Evolutionary conservation across 2,113 vertebrate genomes (phyloP).

Genomic region (Hystrix cristata): DNA sequence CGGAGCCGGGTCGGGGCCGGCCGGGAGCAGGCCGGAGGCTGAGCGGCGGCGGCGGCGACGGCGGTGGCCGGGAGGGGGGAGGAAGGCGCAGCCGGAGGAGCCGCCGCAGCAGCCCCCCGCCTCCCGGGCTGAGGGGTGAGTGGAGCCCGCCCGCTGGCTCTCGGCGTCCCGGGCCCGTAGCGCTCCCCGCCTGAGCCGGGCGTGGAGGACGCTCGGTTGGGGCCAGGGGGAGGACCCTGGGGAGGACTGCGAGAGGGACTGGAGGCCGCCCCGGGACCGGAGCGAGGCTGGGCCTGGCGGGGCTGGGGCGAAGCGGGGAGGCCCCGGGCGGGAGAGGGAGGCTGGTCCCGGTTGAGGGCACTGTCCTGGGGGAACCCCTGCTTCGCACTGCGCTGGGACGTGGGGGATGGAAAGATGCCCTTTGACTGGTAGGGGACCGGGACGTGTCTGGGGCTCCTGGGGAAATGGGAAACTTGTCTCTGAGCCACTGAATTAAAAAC

Average conservation of each 20-base stretch:
- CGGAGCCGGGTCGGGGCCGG: slow-evolving; percentile 34
- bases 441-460: background rate
- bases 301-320: background rate
- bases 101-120: slow-evolving; percentile 75
- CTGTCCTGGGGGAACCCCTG: background rate
- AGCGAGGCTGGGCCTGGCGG: background rate
- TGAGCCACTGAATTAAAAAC: background rate
- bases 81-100: slow-evolving; percentile 71
- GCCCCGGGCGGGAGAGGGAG: background rate
- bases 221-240: background rate
- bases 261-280: background rate
- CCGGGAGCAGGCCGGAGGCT: slow-evolving; percentile 61
- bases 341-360: background rate
- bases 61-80: slow-evolving; percentile 77
- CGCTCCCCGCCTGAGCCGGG: background rate
- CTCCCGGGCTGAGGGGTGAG: slow-evolving; percentile 83
- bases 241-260: background rate
- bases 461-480: background rate
- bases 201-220: background rate
- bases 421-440: background rate
- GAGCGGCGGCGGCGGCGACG: slow-evolving; percentile 65
- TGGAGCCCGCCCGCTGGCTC: slow-evolving; percentile 60
- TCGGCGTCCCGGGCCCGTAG: slow-evolving; percentile 1
- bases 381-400: background rate
- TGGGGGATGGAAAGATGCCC: background rate